Evolutionary conservation across 2,113 vertebrate genomes (phyloP), one percentile per base, ranked within the genome.

Genomic region (Mesitornis unicolor): DNA sequence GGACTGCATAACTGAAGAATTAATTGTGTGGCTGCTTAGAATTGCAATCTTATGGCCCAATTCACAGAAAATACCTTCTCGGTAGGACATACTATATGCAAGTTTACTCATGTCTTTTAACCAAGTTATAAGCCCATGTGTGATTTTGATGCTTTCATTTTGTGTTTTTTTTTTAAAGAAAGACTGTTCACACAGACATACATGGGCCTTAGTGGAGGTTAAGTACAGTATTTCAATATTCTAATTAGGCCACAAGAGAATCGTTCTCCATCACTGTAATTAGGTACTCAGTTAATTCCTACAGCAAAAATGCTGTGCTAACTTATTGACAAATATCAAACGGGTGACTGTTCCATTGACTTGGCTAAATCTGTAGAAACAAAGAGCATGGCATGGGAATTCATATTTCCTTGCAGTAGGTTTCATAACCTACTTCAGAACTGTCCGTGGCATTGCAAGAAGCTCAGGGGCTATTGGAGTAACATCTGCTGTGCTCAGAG

Each of bases 11-110:
- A 95, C 97, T 98, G 96, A 97, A 95, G 95, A 98, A 98, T 97
- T 98, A 98, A 98, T 98, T 97, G 96, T 96, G 90, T 95, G 97
- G 93, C 97, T 98, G 97, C 98, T 98, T 97, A 97, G 97, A 98
- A 98, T 97, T 98, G 85, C 95, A 94, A 88, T 97, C 97, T 97
- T 97, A 94, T n/a, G 43, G 97, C 96, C 96, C 81, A 79, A n/a
- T 97, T 97, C 88, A 97, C 85, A 89, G 96, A 87, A 89, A 98
- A 96, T 95, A 81, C 64, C 71, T 94, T 96, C 56, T 74, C 90
- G 65, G 85, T 84, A 80, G 94, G 60, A 94, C 89, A 96, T 81
- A 91, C 63, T 87, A 75, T 91, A 84, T 90, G 68, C 93, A 95
- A 96, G 92, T 97, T 98, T 91, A 77, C n/a, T 63, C 60, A 48